Percentiles rank a stretch among this genome's conserved stretches.
phyloP scores from a whole-genome alignment of 35 echinoderm and acorn worm species.

The Apostichopus parvimensis region DNA sequence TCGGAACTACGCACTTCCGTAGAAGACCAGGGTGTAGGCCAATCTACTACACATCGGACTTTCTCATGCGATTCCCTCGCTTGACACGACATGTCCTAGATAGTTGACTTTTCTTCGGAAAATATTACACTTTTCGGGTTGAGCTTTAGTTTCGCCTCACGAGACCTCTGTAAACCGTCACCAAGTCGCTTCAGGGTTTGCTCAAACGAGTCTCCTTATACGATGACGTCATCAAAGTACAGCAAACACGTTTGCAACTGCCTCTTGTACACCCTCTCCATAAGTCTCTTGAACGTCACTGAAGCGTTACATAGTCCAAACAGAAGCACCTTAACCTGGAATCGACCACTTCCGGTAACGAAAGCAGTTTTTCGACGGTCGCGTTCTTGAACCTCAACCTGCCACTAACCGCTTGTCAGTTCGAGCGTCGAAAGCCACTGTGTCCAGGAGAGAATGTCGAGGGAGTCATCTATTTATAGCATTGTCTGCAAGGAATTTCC shows the following conservation, averaged over 20 bases:
- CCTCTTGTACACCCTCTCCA: too few species aligned
- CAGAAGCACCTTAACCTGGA: too few species aligned
- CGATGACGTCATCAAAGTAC: too few species aligned
- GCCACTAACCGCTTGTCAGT: too few species aligned
- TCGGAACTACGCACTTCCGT: slow-evolving; percentile 37
- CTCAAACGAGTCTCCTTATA: too few species aligned
- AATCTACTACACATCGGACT: not conserved
- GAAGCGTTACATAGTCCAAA: too few species aligned
- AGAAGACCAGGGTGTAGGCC: slow-evolving; percentile 17
- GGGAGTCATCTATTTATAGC: not conserved
- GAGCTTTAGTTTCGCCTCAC: not conserved
- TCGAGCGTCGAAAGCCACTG: too few species aligned
- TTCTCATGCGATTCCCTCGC: not conserved
- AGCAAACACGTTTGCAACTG: too few species aligned
- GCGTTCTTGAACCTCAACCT: slow-evolving; percentile 30
- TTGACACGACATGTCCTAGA: not conserved
- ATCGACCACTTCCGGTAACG: slow-evolving; percentile 53
- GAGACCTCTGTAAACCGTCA: not conserved
- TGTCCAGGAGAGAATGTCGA: too few species aligned
- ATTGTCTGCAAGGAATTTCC: slow-evolving; percentile 11
- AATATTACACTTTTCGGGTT: not conserved
- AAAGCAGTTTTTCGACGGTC: slow-evolving; percentile 75
- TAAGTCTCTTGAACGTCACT: too few species aligned
- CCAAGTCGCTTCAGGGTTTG: too few species aligned
- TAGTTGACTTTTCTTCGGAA: not conserved